Conservation (phyloP, 2,888 invertebrate genomes). For the Mallateleia sp. region DNA sequence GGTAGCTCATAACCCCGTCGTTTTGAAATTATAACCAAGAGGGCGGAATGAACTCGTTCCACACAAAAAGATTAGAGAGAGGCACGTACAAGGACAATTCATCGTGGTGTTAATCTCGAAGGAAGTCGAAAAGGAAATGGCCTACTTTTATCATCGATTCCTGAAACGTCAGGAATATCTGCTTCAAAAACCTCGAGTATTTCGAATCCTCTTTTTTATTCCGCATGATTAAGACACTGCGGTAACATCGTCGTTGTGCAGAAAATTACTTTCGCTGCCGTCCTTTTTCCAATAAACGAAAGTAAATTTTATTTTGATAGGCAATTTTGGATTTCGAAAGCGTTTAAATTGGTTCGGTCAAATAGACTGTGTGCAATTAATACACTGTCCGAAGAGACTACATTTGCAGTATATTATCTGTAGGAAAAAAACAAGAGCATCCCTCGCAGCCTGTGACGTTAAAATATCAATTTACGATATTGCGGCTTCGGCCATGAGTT, state of each 20-base stretch:
- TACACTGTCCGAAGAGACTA: neutral
- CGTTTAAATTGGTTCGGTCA: neutral
- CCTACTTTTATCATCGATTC: constrained; percentile 75
- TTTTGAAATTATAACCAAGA: constrained; percentile 56
- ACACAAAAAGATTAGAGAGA: constrained; percentile 22
- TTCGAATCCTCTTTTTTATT: constrained; percentile 2
- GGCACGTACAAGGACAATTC: constrained; percentile 58
- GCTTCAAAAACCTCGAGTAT: constrained; percentile 44
- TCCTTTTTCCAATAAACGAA: neutral
- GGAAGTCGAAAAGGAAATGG: constrained; percentile 69
- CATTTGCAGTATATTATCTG: neutral
- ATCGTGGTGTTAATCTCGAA: constrained; percentile 45
- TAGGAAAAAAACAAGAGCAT: constrained; percentile 22
- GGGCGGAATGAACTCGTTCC: constrained; percentile 31
- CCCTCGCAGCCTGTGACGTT: constrained; percentile 25
- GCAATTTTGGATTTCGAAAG: neutral
- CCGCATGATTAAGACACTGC: constrained; percentile 12
- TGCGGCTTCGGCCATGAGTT: constrained; percentile 40
- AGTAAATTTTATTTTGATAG: neutral
- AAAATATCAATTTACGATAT: constrained; percentile 51
- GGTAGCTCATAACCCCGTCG: constrained; percentile 38
- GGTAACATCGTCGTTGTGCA: neutral
- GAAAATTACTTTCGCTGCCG: neutral
- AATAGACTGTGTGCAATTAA: neutral
- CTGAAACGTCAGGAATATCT: constrained; percentile 35